Evolutionary conservation across 2,888 invertebrate genomes (phyloP), one percentile per base, ranked within the genome.

Genomic region (Scaptomyza tumidula): DNA sequence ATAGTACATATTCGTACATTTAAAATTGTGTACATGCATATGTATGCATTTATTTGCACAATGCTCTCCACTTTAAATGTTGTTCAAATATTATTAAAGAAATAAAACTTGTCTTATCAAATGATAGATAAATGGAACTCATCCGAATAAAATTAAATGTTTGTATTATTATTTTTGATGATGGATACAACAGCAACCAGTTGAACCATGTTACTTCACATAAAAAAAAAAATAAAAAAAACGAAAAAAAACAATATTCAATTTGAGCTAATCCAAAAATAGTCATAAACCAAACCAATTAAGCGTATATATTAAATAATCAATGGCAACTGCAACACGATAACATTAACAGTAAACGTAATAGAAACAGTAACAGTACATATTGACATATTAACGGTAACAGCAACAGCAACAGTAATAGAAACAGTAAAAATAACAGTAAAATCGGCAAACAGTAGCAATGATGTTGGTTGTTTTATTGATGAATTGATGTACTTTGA

Each of bases 61-160:
- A 52, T 44, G 71, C 59, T 64, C 53, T 68, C 52, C 59, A 69
- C 43, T 61, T 53, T 50, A 50, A 69, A 75, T 75, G 65, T 62
- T 75, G 56, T 63, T 78, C 46, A 44, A 55, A 48, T 57, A 74
- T 53, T 54, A 76, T 48, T 27, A 54, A 35, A 29, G 14, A 31
- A 61, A 39, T 53, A 44, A 41, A 54, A 16, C 10, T 58, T 56
- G 29, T 48, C 44, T 69, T 53, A 64, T 48, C 53, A 56, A 70
- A 45, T 57, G 35, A 37, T 48, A 39, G 41, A 46, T 46, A 10
- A 35, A 19, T 39, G 19, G 10, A 50, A 49, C 14, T 41, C 45
- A 58, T 7, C 14, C 44, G 29, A 3, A 45, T 45, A 56, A 37
- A 19, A 39, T 56, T 6, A 33, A 35, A 50, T 11, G 19, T 24